Conservation (phyloP, 2,797 vertebrate species). For the Neostethus bicornis region DNA sequence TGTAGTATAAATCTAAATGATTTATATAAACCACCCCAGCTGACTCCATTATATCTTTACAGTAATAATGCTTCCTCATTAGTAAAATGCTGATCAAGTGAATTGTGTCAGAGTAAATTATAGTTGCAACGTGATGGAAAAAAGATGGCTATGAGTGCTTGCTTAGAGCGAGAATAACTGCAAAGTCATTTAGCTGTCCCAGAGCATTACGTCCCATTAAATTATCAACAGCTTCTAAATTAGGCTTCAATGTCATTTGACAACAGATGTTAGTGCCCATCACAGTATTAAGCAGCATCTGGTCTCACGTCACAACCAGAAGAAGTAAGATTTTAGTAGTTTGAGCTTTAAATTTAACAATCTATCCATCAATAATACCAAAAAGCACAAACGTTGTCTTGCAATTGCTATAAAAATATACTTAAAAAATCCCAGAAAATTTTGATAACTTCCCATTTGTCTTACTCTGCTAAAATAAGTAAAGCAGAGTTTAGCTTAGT, state of each 20-base stretch:
- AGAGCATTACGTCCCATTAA: conserved; percentile 67
- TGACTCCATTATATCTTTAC: conserved; percentile 26
- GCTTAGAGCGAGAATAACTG: conserved; percentile 45
- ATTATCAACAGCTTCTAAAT: conserved; percentile 52
- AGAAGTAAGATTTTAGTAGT: conserved; percentile 49
- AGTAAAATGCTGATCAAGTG: conserved; percentile 26
- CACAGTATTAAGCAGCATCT: conserved; percentile 58
- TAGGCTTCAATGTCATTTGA: conserved; percentile 45
- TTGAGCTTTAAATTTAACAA: conserved; percentile 30
- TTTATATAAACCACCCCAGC: neutral
- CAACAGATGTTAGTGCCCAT: conserved; percentile 49
- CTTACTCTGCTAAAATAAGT: conserved; percentile 8
- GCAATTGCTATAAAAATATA: conserved; percentile 18
- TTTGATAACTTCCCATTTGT: conserved; percentile 19
- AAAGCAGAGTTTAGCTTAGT: conserved; percentile 17
- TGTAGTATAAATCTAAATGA: neutral
- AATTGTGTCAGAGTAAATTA: conserved; percentile 24
- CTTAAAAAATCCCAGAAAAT: conserved; percentile 21
- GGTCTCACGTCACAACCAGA: conserved; percentile 62
- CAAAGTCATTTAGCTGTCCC: conserved; percentile 58
- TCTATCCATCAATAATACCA: conserved; percentile 43
- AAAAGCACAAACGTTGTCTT: conserved; percentile 44
- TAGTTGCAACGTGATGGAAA: conserved; percentile 27
- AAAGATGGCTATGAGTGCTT: conserved; percentile 25
- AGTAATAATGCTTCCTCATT: conserved; percentile 35